Evolutionary conservation across 2,888 invertebrate species (phyloP), one percentile per base, ranked within the genome.

Genomic region (Oegoconia quadripuncta): DNA sequence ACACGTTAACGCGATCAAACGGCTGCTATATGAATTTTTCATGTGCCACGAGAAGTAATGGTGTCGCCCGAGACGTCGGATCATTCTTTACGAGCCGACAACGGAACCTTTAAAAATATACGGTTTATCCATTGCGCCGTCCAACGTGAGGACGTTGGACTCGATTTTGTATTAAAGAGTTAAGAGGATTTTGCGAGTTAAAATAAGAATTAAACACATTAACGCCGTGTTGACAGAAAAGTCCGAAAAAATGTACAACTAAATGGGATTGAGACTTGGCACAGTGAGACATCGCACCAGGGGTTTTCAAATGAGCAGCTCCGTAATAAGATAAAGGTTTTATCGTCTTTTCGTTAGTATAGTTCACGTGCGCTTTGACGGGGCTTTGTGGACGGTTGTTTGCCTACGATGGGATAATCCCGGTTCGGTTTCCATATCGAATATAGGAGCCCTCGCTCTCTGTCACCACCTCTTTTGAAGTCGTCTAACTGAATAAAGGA

Each of bases 11-110:
- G 65, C 74, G 74, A 76, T 79, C 77, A 73, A 68, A 74, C 75
- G 65, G 52, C 69, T 55, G 54, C 60, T 65, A 59, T 77, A 87
- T 86, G 86, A 86, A 86, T 87, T 75, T 87, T 86, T 87, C 86
- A 87, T 86, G 81, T 60, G 75, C 50, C 59, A 67, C 70, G 59
- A 76, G 72, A 69, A 82, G 77, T 83, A 84, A 83, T 82, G 81
- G 82, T 75, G 72, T 69, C 73, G 74, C 75, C 55, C 58, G 71
- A 78, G 76, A 79, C 78, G 64, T 52, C 62, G 81, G 76, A 82
- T 86, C 86, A 86, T 84, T 86, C 82, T 87, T 87, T 86, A 86
- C 81, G 84, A 83, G 70, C 66, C 71, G 78, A 82, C 80, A 78
- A 76, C 76, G 60, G 67, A 68, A 64, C 73, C 68, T 75, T 76